Conservation (phyloP, 2,888 invertebrate species). For the Scaptomyza cyrtandrae region DNA sequence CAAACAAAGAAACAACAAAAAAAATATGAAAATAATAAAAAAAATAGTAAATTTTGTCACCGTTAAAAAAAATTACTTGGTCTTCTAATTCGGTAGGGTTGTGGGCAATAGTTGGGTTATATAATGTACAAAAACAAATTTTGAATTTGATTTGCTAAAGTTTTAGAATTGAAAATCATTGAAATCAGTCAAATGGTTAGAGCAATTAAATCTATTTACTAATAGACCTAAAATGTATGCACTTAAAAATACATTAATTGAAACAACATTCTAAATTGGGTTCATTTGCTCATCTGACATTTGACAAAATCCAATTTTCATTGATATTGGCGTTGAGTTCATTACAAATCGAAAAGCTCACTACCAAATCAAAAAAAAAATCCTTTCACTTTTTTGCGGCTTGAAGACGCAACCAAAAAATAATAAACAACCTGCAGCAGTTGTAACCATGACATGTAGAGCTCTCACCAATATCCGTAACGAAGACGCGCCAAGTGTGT, state of each 20-base stretch:
- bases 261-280: constrained; percentile 38
- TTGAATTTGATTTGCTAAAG: no score
- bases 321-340: constrained; percentile 33
- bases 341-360: constrained; percentile 1
- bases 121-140: no score
- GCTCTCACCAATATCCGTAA: constrained; percentile 43
- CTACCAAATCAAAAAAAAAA: constrained; percentile 45
- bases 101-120: background rate
- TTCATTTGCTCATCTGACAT: constrained; percentile 20
- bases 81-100: constrained; percentile 2
- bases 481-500: constrained; percentile 38
- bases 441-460: constrained; percentile 46
- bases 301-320: constrained; percentile 37
- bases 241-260: constrained; percentile 1
- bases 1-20: constrained; percentile 84
- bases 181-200: background rate
- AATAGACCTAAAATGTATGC: no score
- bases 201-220: background rate
- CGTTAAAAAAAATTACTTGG: constrained; percentile 73
- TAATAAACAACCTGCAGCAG: constrained; percentile 17
- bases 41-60: constrained; percentile 85
- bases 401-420: constrained; percentile 25
- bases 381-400: constrained; percentile 72
- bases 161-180: no score
- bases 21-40: constrained; percentile 84